phyloP scores from a whole-genome alignment of 2,113 vertebrate genomes.

The Antigone vipio region DNA sequence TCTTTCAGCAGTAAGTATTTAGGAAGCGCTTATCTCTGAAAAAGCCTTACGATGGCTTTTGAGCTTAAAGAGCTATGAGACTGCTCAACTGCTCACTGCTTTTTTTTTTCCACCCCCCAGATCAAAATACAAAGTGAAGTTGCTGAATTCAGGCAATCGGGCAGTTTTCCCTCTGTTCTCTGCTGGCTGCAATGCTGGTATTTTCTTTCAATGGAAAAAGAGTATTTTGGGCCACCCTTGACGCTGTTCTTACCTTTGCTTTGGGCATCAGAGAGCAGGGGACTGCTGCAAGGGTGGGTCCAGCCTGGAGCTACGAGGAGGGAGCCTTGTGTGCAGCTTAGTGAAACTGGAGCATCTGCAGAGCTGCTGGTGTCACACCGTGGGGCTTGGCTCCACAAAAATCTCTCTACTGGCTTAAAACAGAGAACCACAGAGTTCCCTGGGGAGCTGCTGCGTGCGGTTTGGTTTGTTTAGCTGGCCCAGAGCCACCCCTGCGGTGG shows the following conservation, averaged over 20 bases:
- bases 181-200: not conserved
- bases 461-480: not conserved
- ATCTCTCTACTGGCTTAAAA: not conserved
- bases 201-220: not conserved
- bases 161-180: not conserved
- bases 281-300: not conserved
- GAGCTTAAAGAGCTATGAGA: conserved; percentile 40
- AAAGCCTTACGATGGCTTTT: conserved; percentile 36
- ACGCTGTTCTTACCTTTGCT: not conserved
- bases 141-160: not conserved
- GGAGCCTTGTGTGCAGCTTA: not conserved
- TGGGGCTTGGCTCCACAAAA: not conserved
- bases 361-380: not conserved
- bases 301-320: not conserved
- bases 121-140: not conserved
- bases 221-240: not conserved
- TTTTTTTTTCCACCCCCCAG: not conserved
- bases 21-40: conserved; percentile 56
- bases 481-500: not conserved
- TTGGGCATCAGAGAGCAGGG: rapidly evolving
- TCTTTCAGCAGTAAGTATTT: conserved; percentile 34
- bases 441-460: not conserved
- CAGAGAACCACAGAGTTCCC: not conserved
- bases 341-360: not conserved
- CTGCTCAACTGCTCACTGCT: not conserved